phyloP scores from a whole-genome alignment of 2,888 invertebrate species.

The Drosophila mimetica region DNA sequence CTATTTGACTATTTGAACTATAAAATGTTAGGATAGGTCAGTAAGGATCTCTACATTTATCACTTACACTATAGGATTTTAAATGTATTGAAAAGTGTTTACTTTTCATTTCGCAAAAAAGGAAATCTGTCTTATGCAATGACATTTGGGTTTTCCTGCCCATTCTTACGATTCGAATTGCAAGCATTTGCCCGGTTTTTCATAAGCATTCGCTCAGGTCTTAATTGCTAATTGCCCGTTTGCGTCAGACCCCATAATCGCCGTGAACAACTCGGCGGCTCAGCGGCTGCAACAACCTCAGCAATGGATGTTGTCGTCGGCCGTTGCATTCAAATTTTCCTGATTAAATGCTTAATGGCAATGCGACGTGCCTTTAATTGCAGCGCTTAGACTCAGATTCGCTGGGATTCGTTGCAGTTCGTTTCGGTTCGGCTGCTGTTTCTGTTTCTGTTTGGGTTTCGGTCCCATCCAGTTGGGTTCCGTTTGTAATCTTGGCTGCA shows the following conservation, averaged over 20 bases:
- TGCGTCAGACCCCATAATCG: constrained; percentile 55
- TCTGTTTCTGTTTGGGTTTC: neutral
- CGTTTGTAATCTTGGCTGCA: constrained; percentile 59
- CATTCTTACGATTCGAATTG: constrained; percentile 24
- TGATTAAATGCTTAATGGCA: constrained; percentile 74
- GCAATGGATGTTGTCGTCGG: constrained; percentile 14
- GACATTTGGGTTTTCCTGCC: constrained; percentile 10
- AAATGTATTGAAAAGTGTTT: too few relatives aligned
- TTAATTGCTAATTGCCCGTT: constrained; percentile 75
- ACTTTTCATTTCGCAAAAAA: too few relatives aligned
- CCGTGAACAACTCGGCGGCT: neutral
- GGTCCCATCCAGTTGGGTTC: constrained; percentile 24
- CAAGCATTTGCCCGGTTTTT: neutral
- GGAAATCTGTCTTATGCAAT: constrained; percentile 11
- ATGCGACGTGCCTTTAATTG: constrained; percentile 75
- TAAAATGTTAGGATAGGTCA: too few relatives aligned
- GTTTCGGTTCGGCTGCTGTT: constrained; percentile 5
- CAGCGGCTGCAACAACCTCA: constrained; percentile 18
- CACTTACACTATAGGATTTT: too few relatives aligned
- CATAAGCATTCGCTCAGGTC: constrained; percentile 27
- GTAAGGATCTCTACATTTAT: too few relatives aligned
- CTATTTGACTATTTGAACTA: too few relatives aligned
- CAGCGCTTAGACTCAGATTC: neutral
- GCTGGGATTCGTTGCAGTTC: constrained; percentile 3
- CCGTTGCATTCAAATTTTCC: constrained; percentile 74